Percentiles rank a stretch among this genome's conserved stretches.
phyloP scores from a whole-genome alignment of 2,797 vertebrate genomes.

The Labeo calbasu region DNA sequence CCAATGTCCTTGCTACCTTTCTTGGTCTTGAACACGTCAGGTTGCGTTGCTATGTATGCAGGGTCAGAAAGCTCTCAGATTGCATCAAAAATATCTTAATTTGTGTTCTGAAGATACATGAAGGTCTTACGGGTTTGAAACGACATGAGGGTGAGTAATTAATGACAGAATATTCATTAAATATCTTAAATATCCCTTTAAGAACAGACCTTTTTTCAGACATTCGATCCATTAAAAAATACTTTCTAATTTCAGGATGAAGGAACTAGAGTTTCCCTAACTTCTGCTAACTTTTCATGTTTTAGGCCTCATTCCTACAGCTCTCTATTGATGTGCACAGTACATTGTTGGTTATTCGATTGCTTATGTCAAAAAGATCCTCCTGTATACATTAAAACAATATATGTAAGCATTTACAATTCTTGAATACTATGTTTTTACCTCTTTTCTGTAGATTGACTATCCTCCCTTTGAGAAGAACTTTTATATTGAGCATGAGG shows the following conservation, averaged over 20 bases:
- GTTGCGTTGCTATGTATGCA: too few relatives aligned
- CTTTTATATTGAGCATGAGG: slow-evolving; percentile 96
- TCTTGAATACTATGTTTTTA: neutral
- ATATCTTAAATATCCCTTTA: too few relatives aligned
- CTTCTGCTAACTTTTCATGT: neutral
- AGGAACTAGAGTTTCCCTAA: neutral
- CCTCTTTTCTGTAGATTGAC: slow-evolving; percentile 84
- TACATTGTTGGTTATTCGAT: neutral
- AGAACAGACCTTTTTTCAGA: neutral
- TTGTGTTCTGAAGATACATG: too few relatives aligned
- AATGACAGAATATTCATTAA: too few relatives aligned
- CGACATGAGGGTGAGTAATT: too few relatives aligned
- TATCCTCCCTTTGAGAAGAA: slow-evolving; percentile 98
- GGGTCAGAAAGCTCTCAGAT: too few relatives aligned
- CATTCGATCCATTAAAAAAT: neutral
- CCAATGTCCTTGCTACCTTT: too few relatives aligned
- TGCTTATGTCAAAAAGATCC: neutral
- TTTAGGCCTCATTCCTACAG: neutral
- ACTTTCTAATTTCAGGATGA: neutral
- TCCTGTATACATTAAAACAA: neutral
- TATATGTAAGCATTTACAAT: neutral
- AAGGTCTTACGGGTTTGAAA: too few relatives aligned
- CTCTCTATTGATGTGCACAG: neutral
- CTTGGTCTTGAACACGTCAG: too few relatives aligned
- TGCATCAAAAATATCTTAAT: too few relatives aligned